Conservation (phyloP, 2,113 vertebrate species). For the Megaceryle torquata region DNA sequence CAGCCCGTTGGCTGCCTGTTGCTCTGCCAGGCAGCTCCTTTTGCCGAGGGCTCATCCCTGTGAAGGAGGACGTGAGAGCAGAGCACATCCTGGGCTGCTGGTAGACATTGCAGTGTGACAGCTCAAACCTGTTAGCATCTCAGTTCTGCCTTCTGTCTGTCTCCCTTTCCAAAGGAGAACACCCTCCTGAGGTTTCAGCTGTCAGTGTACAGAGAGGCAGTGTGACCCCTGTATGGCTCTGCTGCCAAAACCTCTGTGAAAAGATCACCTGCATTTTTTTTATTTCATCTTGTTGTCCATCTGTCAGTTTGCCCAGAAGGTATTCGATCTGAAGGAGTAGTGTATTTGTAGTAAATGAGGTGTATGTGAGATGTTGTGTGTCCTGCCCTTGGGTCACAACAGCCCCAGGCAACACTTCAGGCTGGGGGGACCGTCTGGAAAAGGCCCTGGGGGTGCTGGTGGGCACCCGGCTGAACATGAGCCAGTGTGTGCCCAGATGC, state of each 20-base stretch:
- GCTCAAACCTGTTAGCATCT: neutral
- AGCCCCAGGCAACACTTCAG: no score
- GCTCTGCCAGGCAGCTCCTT: neutral
- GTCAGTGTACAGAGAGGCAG: rapidly evolving
- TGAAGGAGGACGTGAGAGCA: neutral
- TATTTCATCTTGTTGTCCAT: neutral
- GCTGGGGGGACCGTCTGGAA: no score
- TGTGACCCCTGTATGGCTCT: neutral
- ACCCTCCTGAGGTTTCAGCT: neutral
- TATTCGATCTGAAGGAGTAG: neutral
- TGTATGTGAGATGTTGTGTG: neutral
- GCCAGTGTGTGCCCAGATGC: no score
- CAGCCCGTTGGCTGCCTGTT: neutral
- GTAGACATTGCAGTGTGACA: neutral
- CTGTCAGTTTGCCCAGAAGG: neutral
- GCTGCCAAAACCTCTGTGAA: neutral
- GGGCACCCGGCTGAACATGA: no score
- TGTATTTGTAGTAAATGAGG: neutral
- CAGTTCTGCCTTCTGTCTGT: neutral
- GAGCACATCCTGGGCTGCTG: neutral
- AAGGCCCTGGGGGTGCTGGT: no score
- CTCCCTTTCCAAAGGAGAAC: neutral
- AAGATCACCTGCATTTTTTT: rapidly evolving
- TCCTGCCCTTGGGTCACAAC: no score
- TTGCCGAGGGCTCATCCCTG: neutral